Percentiles rank a stretch among this genome's conserved stretches.
Evolutionary conservation across 2,113 vertebrate species (phyloP).

Genomic region (Baryphthengus martii): DNA sequence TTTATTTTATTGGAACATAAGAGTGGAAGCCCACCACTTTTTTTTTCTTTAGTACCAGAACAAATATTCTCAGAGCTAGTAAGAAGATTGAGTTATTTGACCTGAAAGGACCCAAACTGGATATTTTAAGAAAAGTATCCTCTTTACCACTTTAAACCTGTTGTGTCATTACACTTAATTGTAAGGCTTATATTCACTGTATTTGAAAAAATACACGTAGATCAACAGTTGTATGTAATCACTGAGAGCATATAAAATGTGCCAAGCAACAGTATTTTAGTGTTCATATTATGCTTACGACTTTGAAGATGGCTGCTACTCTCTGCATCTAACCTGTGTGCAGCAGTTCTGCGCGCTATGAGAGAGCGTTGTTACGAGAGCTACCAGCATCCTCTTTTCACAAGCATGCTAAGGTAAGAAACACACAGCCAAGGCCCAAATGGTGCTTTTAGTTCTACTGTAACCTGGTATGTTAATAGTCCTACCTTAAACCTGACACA

Average conservation of each 20-base stretch:
- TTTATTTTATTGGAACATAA: neutral
- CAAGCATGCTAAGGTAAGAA: neutral
- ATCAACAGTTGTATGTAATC: neutral
- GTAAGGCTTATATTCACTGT: neutral
- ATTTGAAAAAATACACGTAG: neutral
- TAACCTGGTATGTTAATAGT: neutral
- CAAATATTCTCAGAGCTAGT: neutral
- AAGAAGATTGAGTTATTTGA: neutral
- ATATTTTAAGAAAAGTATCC: neutral
- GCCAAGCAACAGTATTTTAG: neutral
- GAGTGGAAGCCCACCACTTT: neutral
- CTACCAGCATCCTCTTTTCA: neutral
- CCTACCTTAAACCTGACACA: neutral
- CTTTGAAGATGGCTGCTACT: neutral
- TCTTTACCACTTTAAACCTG: neutral
- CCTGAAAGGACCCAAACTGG: neutral
- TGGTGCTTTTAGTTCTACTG: neutral
- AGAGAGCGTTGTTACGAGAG: neutral
- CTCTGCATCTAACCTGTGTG: neutral
- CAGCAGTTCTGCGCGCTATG: neutral
- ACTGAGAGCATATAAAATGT: neutral
- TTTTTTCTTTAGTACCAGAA: neutral
- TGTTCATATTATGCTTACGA: neutral
- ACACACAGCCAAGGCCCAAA: neutral
- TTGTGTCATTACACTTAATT: neutral